phyloP scores from a whole-genome alignment of 2,888 invertebrate genomes.

The Hirtodrosophila cameraria region DNA sequence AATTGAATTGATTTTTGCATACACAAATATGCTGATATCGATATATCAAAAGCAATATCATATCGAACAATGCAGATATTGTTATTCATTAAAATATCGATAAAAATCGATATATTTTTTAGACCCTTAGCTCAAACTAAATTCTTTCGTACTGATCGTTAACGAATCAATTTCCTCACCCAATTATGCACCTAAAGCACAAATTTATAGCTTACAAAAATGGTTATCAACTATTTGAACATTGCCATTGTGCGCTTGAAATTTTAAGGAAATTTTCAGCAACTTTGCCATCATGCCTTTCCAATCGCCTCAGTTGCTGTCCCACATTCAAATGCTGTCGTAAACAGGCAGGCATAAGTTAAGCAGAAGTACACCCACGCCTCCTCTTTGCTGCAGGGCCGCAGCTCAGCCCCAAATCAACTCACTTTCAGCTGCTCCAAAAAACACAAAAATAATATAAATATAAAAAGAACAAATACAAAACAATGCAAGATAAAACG shows the following conservation, averaged over 20 bases:
- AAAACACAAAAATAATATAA: conserved; percentile 19
- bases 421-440: conserved; percentile 58
- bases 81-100: too few species aligned
- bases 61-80: too few species aligned
- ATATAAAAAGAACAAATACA: conserved; percentile 14
- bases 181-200: too few species aligned
- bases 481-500: conserved; percentile 9
- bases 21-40: too few species aligned
- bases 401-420: conserved; percentile 32
- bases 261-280: conserved; percentile 1
- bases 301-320: conserved; percentile 19
- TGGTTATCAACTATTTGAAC: too few species aligned
- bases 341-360: conserved; percentile 37
- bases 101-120: too few species aligned
- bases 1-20: too few species aligned
- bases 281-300: not conserved
- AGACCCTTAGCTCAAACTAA: too few species aligned
- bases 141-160: too few species aligned
- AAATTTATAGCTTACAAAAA: too few species aligned
- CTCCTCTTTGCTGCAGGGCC: not conserved
- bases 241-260: conserved; percentile 8
- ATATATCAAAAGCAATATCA: too few species aligned
- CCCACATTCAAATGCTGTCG: conserved; percentile 62
- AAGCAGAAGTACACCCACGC: conserved; percentile 12
- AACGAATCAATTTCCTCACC: too few species aligned